Base-by-base conservation (phyloP, 2,888 invertebrate genomes). In the Eristalinus sepulchralis region DNA sequence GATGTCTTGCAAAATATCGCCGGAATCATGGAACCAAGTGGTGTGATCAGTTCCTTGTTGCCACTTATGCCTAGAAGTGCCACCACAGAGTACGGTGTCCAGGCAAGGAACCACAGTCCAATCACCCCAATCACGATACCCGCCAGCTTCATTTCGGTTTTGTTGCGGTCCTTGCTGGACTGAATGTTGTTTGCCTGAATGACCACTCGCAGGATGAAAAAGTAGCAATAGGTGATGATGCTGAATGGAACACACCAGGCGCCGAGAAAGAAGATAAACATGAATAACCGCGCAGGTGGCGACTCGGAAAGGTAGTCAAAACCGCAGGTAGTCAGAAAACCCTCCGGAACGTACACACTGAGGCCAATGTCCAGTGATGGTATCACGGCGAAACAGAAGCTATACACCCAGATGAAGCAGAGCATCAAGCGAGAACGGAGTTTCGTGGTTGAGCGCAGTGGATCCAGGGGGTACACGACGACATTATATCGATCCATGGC, bases 401-500 rank as follows among this genome's bases (percentile, higher is more conserved):
- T 95, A 91, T 97, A 97, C 17, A 95, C 84, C 97, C 97, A 97
- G 78, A 96, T 94, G 47, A 94, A 91, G 10, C 95, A 89, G 9
- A 96, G 94, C 89, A 95, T 94, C 10, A 95, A 88, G 62, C 95
- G 94, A 13, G 95, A 95, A 62, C 95, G 93, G 34, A 94, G 91
- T 36, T 94, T 94, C 2, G 95, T 95, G 31, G 95, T 94, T 27
- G 94, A 94, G 39, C 95, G 93, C 57, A 95, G 91, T 0, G 95
- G 95, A 90, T 96, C 95, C 78, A 97, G 92, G 0, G 97, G 97
- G 89, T 95, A 95, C 13, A 96, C 96, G 68, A 97, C 96, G 17
- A 96, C 97, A 93, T 95, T 95, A 92, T 96, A 97, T 27, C 97
- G 95, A 92, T 97, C 97, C 85, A 97, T 90, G 0, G 97, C 95